Evolutionary conservation across 2,888 invertebrate genomes (phyloP).

Genomic region (Tinea trinotella): DNA sequence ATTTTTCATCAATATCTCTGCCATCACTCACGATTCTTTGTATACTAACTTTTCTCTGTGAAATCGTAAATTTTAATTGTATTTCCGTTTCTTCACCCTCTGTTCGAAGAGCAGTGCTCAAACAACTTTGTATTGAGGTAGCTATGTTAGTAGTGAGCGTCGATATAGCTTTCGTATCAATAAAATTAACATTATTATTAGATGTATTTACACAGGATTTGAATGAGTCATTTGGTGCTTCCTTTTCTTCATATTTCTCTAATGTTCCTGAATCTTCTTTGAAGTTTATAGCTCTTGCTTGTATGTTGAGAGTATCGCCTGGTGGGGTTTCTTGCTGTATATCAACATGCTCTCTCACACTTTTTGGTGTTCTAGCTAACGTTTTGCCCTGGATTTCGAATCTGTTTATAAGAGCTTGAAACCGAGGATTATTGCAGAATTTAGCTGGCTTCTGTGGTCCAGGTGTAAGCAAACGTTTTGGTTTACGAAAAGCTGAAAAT

Average conservation of each 20-base stretch:
- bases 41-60: slow-evolving; percentile 54
- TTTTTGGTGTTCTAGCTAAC: slow-evolving; percentile 45
- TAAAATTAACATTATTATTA: slow-evolving; percentile 21
- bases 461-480: slow-evolving; percentile 61
- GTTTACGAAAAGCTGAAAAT: slow-evolving; percentile 55
- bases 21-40: slow-evolving; percentile 39
- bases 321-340: slow-evolving; percentile 44
- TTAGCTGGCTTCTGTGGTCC: slow-evolving; percentile 52
- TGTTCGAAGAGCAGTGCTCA: slow-evolving; percentile 45
- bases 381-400: slow-evolving; percentile 50
- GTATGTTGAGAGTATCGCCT: slow-evolving; percentile 39
- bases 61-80: slow-evolving; percentile 62
- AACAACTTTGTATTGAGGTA: slow-evolving; percentile 51
- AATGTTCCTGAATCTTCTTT: slow-evolving; percentile 47
- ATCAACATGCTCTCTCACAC: slow-evolving; percentile 32
- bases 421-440: slow-evolving; percentile 46
- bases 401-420: slow-evolving; percentile 60
- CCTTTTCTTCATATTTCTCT: slow-evolving; percentile 22
- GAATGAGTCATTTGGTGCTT: slow-evolving; percentile 47
- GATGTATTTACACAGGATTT: slow-evolving; percentile 50
- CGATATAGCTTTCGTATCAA: slow-evolving; percentile 43
- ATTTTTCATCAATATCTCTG: slow-evolving; percentile 31
- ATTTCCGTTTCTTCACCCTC: slow-evolving; percentile 60
- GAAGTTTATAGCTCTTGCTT: slow-evolving; percentile 61
- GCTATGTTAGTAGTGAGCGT: slow-evolving; percentile 50